phyloP scores from a whole-genome alignment of 2,113 vertebrate genomes.

The Panthera uncia region DNA sequence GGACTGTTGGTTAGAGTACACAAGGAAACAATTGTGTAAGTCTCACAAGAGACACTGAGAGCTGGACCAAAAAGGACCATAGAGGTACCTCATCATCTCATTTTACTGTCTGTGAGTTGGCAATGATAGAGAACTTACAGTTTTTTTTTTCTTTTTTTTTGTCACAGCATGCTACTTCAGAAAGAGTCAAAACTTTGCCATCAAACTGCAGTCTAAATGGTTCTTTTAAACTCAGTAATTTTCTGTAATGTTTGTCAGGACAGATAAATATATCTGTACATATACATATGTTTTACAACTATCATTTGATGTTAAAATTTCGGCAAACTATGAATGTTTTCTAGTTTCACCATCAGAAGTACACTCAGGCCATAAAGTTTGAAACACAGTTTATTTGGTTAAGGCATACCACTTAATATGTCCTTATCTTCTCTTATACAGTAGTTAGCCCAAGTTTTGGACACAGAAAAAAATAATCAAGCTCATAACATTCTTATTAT shows the following conservation, averaged over 20 bases:
- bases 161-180: background rate
- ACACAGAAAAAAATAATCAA: background rate
- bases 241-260: background rate
- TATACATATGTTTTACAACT: background rate
- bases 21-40: background rate
- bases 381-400: background rate
- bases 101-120: background rate
- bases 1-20: background rate
- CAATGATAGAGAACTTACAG: background rate
- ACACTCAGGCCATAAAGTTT: background rate
- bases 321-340: constrained; percentile 32
- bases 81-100: background rate
- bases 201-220: background rate
- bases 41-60: background rate
- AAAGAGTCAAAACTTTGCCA: background rate
- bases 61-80: background rate
- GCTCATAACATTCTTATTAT: background rate
- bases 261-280: background rate
- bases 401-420: background rate
- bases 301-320: background rate
- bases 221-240: background rate
- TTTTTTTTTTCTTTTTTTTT: background rate
- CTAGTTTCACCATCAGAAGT: background rate
- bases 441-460: background rate
- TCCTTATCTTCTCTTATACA: background rate